Evolutionary conservation across 1,140 invertebrate genomes (phyloP).

Genomic region (Phortica variegata): DNA sequence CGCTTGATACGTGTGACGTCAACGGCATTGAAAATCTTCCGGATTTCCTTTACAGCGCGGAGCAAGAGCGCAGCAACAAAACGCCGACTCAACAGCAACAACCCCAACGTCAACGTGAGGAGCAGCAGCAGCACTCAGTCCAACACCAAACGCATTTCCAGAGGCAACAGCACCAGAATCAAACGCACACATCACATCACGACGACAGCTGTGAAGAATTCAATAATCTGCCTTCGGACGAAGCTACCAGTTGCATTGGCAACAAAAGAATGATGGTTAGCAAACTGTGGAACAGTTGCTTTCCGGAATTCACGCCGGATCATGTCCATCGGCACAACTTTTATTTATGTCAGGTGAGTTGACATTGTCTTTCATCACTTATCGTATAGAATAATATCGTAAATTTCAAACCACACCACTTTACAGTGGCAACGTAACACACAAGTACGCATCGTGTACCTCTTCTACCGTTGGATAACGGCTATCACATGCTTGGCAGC

Average conservation of each 20-base stretch:
- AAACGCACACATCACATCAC: slow-evolving; percentile 44
- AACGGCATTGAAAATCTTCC: slow-evolving; percentile 41
- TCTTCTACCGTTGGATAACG: slow-evolving; percentile 63
- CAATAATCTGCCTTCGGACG: slow-evolving; percentile 43
- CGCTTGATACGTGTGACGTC: slow-evolving; percentile 26
- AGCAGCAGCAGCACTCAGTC: slow-evolving; percentile 22
- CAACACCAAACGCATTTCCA: slow-evolving; percentile 2
- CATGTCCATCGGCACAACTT: slow-evolving; percentile 56
- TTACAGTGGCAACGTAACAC: slow-evolving; percentile 58
- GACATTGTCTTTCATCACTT: not conserved
- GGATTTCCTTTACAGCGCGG: slow-evolving; percentile 38
- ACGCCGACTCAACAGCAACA: slow-evolving; percentile 41
- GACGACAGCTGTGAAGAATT: slow-evolving; percentile 52
- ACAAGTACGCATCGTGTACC: slow-evolving; percentile 58
- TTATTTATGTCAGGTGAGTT: slow-evolving; percentile 50
- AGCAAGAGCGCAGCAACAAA: slow-evolving; percentile 46
- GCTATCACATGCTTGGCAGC: slow-evolving; percentile 60
- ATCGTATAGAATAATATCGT: not conserved
- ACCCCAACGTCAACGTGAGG: slow-evolving; percentile 25
- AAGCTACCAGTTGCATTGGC: slow-evolving; percentile 43
- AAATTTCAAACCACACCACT: not conserved
- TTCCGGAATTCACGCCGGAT: slow-evolving; percentile 53
- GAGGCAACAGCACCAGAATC: slow-evolving; percentile 27
- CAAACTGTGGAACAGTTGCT: slow-evolving; percentile 56
- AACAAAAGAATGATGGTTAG: slow-evolving; percentile 57